Conservation (phyloP, 2,113 vertebrate species). For the Vimba vimba region DNA sequence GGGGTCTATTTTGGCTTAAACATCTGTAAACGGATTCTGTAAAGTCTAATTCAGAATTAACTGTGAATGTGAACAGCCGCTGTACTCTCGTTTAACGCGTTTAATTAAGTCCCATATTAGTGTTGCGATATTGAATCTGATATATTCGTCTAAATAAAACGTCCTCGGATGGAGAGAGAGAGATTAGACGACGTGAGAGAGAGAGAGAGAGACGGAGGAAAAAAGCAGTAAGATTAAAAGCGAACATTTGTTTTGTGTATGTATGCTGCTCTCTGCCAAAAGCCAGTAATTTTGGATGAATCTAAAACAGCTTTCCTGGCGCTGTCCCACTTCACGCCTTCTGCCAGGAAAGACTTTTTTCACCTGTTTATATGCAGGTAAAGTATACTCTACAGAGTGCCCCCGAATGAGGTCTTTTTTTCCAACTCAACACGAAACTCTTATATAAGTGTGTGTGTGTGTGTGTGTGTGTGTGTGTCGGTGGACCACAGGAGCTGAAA, state of each 20-base stretch:
- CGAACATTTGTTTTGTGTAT: conserved; percentile 70
- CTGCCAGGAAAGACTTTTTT: conserved; percentile 72
- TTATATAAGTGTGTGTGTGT: conserved; percentile 48
- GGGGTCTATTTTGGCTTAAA: too few species aligned
- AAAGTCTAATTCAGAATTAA: neutral
- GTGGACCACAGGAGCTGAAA: conserved; percentile 30
- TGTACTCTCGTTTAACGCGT: neutral
- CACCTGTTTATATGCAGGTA: conserved; percentile 76
- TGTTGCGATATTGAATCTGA: neutral
- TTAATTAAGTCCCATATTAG: neutral
- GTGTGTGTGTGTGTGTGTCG: conserved; percentile 12
- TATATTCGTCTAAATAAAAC: neutral
- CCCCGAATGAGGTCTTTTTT: conserved; percentile 61
- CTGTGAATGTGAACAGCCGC: too few species aligned
- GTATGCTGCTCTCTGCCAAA: conserved; percentile 62
- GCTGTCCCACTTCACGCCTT: conserved; percentile 18
- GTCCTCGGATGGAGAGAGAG: conserved; percentile 54
- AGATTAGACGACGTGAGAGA: conserved; percentile 20
- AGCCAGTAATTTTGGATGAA: conserved; percentile 72
- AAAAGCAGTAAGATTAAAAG: conserved; percentile 68
- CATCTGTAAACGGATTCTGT: neutral
- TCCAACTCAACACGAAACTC: conserved; percentile 55
- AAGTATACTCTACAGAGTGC: conserved; percentile 62
- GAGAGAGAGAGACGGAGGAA: conserved; percentile 39
- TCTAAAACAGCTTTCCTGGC: conserved; percentile 77